Conservation (phyloP, 1,140 invertebrate species). For the Drosophila ananassae region DNA sequence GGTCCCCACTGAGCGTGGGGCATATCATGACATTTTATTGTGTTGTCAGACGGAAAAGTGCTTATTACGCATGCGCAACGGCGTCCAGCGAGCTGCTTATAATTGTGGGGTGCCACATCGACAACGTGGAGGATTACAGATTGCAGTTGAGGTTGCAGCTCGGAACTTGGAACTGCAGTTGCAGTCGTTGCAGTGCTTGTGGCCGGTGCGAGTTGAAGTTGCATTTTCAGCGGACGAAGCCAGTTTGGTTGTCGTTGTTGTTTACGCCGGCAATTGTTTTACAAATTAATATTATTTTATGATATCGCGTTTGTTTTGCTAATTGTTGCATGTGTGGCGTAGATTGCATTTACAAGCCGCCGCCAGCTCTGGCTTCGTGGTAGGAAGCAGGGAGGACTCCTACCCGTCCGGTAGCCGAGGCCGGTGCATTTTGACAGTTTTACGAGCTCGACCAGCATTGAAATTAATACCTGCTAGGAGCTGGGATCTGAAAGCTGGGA, state of each 20-base stretch:
- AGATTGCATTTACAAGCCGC: constrained; percentile 72
- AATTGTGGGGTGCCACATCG: constrained; percentile 74
- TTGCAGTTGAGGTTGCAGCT: constrained; percentile 1
- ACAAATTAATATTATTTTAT: constrained; percentile 84
- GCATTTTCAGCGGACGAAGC: constrained; percentile 12
- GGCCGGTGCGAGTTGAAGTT: not conserved
- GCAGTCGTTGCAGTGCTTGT: not conserved
- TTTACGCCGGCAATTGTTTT: constrained; percentile 79
- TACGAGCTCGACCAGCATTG: constrained; percentile 74
- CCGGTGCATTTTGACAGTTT: constrained; percentile 82
- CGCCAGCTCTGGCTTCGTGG: constrained; percentile 18
- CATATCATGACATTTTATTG: constrained; percentile 84
- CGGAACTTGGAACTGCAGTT: not conserved
- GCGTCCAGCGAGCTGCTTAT: constrained; percentile 60
- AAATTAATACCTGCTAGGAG: constrained; percentile 73
- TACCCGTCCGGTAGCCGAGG: constrained; percentile 68
- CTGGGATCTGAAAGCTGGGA: constrained; percentile 1
- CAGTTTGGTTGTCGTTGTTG: constrained; percentile 65
- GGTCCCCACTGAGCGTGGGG: constrained; percentile 78
- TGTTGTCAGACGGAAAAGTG: constrained; percentile 84
- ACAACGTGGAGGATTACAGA: constrained; percentile 55
- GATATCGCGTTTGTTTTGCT: constrained; percentile 83
- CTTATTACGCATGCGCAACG: constrained; percentile 83
- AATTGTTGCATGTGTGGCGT: constrained; percentile 83
- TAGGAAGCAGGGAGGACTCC: not conserved